These are phyloP conservation scores for Montipora capricornis DNA, from an alignment of 64 coral and sea anemone genomes.

Conservation along the genomic window DNA sequence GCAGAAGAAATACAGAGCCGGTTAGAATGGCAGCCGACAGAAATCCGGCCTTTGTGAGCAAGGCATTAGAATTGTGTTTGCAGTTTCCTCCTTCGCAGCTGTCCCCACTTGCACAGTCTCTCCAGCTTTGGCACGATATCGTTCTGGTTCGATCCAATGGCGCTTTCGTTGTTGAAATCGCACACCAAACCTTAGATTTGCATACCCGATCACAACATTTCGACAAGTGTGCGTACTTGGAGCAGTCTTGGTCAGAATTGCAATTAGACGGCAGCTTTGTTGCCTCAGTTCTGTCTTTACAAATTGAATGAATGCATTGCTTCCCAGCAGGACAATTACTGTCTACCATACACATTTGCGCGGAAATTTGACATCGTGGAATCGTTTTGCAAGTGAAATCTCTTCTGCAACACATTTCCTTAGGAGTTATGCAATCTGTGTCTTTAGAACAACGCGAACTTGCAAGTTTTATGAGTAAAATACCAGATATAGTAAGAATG, in stretches of 20 bases:
- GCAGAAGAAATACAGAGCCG: slow-evolving; percentile 45
- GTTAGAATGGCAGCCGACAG: slow-evolving; percentile 70
- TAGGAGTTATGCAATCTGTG: neutral
- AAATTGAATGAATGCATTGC: neutral
- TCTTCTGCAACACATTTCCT: neutral
- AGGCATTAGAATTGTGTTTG: neutral
- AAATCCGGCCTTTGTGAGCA: slow-evolving; percentile 58
- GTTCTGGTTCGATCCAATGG: neutral
- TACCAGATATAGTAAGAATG: neutral
- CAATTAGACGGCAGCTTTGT: neutral
- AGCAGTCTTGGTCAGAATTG: neutral
- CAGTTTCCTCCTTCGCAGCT: neutral
- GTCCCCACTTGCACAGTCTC: slow-evolving; percentile 1
- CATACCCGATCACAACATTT: neutral
- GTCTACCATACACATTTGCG: neutral
- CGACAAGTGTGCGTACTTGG: neutral
- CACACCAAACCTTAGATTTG: neutral
- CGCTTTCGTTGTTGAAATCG: neutral
- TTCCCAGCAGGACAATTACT: neutral
- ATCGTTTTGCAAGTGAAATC: neutral
- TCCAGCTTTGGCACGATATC: neutral
- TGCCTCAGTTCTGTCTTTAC: neutral
- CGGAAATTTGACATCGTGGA: neutral
- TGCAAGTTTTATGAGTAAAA: neutral
- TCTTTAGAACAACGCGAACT: neutral